Base-by-base conservation (phyloP, 2,888 invertebrate species). In the Leptinotarsa juncta region DNA sequence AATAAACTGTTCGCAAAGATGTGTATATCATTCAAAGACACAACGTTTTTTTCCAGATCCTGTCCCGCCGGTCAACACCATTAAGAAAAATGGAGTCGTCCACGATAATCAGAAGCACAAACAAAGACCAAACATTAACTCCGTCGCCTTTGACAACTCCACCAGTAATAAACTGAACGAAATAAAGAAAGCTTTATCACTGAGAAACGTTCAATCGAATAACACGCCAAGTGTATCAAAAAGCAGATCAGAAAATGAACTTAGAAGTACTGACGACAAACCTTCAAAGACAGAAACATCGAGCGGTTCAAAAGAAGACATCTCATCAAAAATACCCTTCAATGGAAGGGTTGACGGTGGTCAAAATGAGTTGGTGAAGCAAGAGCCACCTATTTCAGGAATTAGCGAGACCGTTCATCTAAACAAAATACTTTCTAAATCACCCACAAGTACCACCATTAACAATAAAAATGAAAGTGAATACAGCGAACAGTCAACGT, bases 401-500 rank as follows among this genome's bases (percentile, higher is more conserved):
- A 42, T 7, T 42, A 42, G 42, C 12, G 42, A 42, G 42, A 42
- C 42, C 42, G 12, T 23, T 57, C 20, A 14, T 15, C 20, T 4
- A 20, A 57, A 57, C 57, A 14, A 15, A 20, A 14, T 1, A 14
- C 20, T 23, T 23, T 23, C 65, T 42, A n/a, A 3, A 20, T 16
- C 48, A 14, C 20, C 20, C 51, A 4, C 60, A 69, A n/a, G 18
- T 48, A 12, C 18, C 15, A 20, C 3, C 42, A n/a, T 12, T 12
- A 65, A 49, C 42, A 14, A 62, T 51, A 65, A 18, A 15, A 62
- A 68, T 32, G 60, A 57, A 60, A 60, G 57, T 65, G 69, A 67
- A 50, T 51, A 66, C 12, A 51, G 15, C 2, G 71, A 74, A 7
- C 50, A 60, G 50, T 77, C 77, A 50, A 73, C 77, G 4, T 49